Base-by-base conservation (phyloP, 2,888 invertebrate genomes). In the Pammene aurita region DNA sequence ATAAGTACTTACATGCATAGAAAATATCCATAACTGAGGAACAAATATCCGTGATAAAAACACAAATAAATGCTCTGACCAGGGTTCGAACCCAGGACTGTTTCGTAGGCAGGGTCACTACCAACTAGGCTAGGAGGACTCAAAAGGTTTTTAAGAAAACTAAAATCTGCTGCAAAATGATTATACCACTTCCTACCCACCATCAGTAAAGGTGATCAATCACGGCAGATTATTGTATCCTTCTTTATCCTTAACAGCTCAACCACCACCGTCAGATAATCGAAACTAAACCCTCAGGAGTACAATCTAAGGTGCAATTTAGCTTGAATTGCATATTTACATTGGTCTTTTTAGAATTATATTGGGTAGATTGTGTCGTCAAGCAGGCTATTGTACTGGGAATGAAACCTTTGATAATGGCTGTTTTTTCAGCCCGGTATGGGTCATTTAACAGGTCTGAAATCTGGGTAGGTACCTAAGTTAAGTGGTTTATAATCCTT, bases 391-490 rank as follows among this genome's bases (percentile, higher is more conserved):
- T 68, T 64, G 64, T 68, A 56, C 56, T 13, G 48, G 18, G 38
- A 52, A 64, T 55, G 42, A 68, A 68, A 68, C 57, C 68, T 42
- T 68, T 68, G n/a, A 52, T 68, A 63, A 63, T 55, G 56, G 67
- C 16, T 63, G 52, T 58, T 64, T 67, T 68, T 68, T 57, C 13
- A 64, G 63, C 42, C 34, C 0, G 11, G 1, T 6, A 34, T 44
- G 68, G 68, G 68, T 68, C 58, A 64, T 64, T 68, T 68, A 44
- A 57, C 57, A n/a, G 35, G 60, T n/a, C 7, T 63, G 16, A 38
- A 68, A 64, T 64, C 54, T 54, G 1, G 48, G 11, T n/a, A n/a
- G n/a, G n/a, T n/a, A n/a, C n/a, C n/a, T n/a, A n/a, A n/a, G n/a
- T n/a, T n/a, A n/a, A 52, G 52, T 26, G 52, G 52, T 26, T 52